A percentile compares a stretch with the other conserved stretches of the same genome.
phyloP scores from a whole-genome alignment of 1,140 invertebrate genomes.

The Andrena cerasifolii region DNA sequence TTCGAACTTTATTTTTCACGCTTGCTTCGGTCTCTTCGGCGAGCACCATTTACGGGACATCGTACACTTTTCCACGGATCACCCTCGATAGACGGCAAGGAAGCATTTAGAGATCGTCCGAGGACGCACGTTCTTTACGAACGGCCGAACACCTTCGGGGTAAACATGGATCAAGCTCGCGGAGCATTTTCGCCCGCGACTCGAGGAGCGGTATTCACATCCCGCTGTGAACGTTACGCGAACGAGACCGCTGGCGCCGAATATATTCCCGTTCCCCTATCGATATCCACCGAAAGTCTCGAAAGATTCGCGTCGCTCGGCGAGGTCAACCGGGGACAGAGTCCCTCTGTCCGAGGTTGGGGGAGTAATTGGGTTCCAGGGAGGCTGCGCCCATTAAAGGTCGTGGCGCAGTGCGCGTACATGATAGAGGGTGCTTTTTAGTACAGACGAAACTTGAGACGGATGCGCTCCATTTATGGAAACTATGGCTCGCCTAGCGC shows the following conservation, averaged over 20 bases:
- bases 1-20: slow-evolving; percentile 11
- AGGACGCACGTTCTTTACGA: neutral
- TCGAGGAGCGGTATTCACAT: neutral
- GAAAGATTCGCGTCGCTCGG: neutral
- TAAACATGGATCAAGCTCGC: slow-evolving; percentile 24
- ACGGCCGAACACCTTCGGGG: slow-evolving; percentile 15
- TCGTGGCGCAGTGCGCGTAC: slow-evolving; percentile 68
- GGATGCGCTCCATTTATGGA: slow-evolving; percentile 11
- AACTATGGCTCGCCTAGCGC: neutral
- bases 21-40: neutral
- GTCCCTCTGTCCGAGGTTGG: slow-evolving; percentile 46
- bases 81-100: neutral
- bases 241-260: neutral
- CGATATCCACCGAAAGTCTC: neutral
- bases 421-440: slow-evolving; percentile 44
- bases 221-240: neutral
- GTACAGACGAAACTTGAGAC: slow-evolving; percentile 31
- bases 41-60: slow-evolving; percentile 49
- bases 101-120: slow-evolving; percentile 43
- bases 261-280: too few relatives aligned
- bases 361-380: slow-evolving; percentile 61
- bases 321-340: slow-evolving; percentile 40
- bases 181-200: neutral
- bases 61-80: slow-evolving; percentile 38
- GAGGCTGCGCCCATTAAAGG: slow-evolving; percentile 71